Percentiles rank a stretch among this genome's conserved stretches.
phyloP scores from a whole-genome alignment of 2,113 vertebrate genomes.

The Cebidichthys violaceus region DNA sequence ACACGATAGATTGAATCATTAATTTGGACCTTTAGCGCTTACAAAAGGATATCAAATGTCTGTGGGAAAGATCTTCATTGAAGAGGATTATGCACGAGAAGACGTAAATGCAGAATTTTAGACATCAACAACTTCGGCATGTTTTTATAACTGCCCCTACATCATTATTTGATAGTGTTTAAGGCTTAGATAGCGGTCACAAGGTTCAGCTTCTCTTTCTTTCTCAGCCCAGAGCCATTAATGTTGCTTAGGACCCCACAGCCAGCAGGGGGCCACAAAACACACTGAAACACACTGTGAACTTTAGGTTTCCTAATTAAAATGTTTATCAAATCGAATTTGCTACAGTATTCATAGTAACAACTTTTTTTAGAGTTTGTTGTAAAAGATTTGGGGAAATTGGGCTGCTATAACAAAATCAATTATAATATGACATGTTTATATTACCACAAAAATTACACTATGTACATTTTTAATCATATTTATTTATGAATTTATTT shows the following conservation, averaged over 20 bases:
- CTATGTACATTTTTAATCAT: not conserved
- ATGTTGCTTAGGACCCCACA: not conserved
- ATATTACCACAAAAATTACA: not conserved
- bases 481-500: not conserved
- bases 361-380: not conserved
- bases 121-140: not conserved
- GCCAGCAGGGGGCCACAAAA: conserved; percentile 49
- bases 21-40: not conserved
- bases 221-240: not conserved
- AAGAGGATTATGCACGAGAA: not conserved
- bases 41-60: conserved; percentile 42
- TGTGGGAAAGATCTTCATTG: conserved; percentile 7
- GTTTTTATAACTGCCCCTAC: not conserved
- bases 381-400: not conserved
- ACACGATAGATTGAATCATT: conserved; percentile 38
- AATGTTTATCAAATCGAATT: not conserved
- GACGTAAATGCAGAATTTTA: not conserved
- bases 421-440: not conserved
- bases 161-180: conserved; percentile 2
- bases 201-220: not conserved
- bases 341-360: not conserved
- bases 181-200: not conserved
- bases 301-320: too few relatives aligned
- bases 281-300: not conserved
- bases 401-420: not conserved